Base-by-base conservation (phyloP, 2,113 vertebrate species). In the Gymnogyps californianus region DNA sequence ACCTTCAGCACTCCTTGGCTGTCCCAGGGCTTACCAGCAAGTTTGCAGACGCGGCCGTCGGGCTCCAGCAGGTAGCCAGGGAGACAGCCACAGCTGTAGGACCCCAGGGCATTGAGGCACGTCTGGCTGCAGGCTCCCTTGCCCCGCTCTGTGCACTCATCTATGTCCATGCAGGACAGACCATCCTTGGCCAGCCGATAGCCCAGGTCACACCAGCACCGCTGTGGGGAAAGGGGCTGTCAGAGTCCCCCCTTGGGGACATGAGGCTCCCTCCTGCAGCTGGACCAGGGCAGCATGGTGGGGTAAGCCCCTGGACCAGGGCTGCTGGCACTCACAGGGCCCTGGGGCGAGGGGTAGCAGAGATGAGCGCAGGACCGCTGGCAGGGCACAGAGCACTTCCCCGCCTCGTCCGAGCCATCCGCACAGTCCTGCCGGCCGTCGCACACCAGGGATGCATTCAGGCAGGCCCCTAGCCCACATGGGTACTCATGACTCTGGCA, bases 51-150 rank as follows among this genome's bases (percentile, higher is more conserved):
- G 2, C n/a, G 98, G 49, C 98, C 94, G 51, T 99, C 98, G 0
- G 98, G 98, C 79, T 99, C 99, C 69, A 99, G 94, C 24, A 97
- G 74, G 95, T 99, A 99, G 11, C 99, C 99, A 14, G 98, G 96
- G 42, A 98, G 97, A 93, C 99, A 99, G 7, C 59, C 71, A 77
- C 99, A 99, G 83, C 46, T 62, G 91, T 98, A 99, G 55, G 99
- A 98, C 9, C 99, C 99, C 0, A 62, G 89, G 0, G 88, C 96
- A 57, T 99, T 99, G 67, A 98, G 52, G 83, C 99, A 99, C 6
- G 46, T 98, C 95, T 99, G 99, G 94, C 98, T 98, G 96, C 99
- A 98, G 34, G 90, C n/a, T 61, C 19, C 47, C 22, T 96, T 34
- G 0, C 40, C 61, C 29, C 10, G 3, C 44, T 96, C 96, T 0